These are phyloP conservation scores for Scomber colias DNA, from an alignment of 2,113 vertebrate genomes.

Conservation along the genomic window DNA sequence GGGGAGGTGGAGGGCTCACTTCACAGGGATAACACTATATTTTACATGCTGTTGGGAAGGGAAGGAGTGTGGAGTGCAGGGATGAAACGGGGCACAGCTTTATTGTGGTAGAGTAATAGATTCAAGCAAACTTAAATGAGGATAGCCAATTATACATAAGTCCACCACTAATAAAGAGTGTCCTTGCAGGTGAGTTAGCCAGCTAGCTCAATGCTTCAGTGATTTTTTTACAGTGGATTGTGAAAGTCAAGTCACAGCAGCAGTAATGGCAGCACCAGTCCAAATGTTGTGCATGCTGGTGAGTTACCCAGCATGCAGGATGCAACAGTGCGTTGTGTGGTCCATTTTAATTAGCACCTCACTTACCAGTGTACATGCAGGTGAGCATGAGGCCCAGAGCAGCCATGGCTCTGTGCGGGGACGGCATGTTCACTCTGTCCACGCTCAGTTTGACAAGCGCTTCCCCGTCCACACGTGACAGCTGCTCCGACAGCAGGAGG, in stretches of 20 bases:
- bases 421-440: slow-evolving; percentile 96
- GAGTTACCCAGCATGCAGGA: slow-evolving; percentile 9
- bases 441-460: slow-evolving; percentile 96
- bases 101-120: neutral
- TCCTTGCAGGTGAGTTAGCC: slow-evolving; percentile 27
- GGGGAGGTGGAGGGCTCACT: neutral
- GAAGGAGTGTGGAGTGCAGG: neutral
- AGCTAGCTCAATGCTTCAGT: slow-evolving; percentile 2
- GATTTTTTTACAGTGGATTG: neutral
- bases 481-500: slow-evolving; percentile 95
- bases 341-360: neutral
- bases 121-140: neutral
- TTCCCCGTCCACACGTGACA: slow-evolving; percentile 93
- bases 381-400: slow-evolving; percentile 98
- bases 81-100: neutral
- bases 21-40: neutral
- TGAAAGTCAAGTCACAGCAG: neutral
- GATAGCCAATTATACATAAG: neutral
- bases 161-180: neutral
- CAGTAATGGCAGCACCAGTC: slow-evolving; percentile 39
- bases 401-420: slow-evolving; percentile 96
- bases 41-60: neutral
- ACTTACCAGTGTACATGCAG: slow-evolving; percentile 98
- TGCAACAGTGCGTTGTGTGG: neutral
- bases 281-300: neutral